These are phyloP conservation scores for Acanthurus leucopareius DNA, from an alignment of 2,797 vertebrate genomes.

Conservation along the genomic window DNA sequence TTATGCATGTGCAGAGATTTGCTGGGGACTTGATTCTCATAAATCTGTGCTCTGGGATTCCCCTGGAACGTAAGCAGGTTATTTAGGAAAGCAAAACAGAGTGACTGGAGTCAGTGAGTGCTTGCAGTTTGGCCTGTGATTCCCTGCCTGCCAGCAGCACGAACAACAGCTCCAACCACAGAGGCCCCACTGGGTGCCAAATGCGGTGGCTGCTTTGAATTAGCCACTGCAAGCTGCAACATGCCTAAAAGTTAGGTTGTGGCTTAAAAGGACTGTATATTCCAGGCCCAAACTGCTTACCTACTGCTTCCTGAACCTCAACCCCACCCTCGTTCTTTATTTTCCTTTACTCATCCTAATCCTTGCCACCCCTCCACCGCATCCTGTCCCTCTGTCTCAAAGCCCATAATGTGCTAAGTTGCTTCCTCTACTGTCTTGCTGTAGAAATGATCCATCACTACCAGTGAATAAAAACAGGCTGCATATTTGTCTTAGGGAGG, in stretches of 20 bases:
- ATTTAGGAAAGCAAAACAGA: constrained; percentile 64
- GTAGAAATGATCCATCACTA: constrained; percentile 80
- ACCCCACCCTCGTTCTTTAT: constrained; percentile 64
- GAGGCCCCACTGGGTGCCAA: constrained; percentile 83
- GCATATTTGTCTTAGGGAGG: constrained; percentile 76
- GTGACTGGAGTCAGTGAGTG: constrained; percentile 65
- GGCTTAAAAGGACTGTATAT: constrained; percentile 72
- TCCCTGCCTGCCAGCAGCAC: constrained; percentile 74
- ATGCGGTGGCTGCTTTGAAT: constrained; percentile 85
- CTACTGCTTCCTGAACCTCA: constrained; percentile 76
- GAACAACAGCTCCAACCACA: constrained; percentile 83
- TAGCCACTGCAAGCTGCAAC: constrained; percentile 84
- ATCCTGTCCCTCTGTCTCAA: constrained; percentile 67
- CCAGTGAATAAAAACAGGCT: constrained; percentile 74
- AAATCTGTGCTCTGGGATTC: constrained; percentile 76
- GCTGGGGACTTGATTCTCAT: constrained; percentile 59
- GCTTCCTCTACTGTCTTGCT: constrained; percentile 62
- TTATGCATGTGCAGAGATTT: constrained; percentile 50
- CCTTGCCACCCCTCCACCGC: constrained; percentile 50
- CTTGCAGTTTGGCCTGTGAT: constrained; percentile 67
- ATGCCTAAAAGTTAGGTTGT: constrained; percentile 82
- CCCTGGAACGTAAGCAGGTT: constrained; percentile 76
- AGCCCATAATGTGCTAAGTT: constrained; percentile 68
- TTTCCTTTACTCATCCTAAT: constrained; percentile 61
- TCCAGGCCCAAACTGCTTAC: constrained; percentile 72